Evolutionary conservation across 2,888 invertebrate species (phyloP).

Genomic region (Erebia aethiops): DNA sequence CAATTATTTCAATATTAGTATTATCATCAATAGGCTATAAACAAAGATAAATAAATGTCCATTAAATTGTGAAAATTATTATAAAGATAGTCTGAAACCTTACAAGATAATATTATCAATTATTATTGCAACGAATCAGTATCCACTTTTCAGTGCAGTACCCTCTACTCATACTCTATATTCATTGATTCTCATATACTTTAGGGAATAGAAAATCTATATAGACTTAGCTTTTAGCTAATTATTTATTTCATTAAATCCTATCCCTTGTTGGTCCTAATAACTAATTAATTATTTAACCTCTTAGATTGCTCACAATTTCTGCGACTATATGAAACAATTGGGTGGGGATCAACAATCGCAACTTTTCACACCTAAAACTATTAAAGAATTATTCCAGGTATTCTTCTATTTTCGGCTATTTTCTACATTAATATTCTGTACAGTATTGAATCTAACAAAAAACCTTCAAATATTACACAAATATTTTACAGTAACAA

Average conservation of each 20-base stretch:
- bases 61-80: not conserved
- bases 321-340: conserved; percentile 76
- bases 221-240: not conserved
- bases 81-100: not conserved
- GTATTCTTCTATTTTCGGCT: conserved; percentile 39
- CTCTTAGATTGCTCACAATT: conserved; percentile 71
- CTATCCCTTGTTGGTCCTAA: not conserved
- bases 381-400: conserved; percentile 78
- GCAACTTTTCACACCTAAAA: conserved; percentile 73
- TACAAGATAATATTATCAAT: not conserved
- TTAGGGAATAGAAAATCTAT: not conserved
- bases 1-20: not conserved
- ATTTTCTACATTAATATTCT: not conserved
- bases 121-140: too few relatives aligned
- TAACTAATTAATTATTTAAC: not conserved
- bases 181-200: not conserved
- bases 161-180: not conserved
- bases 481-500: too few relatives aligned
- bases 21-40: not conserved
- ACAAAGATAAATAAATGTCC: not conserved
- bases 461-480: not conserved
- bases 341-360: conserved; percentile 78
- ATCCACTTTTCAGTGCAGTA: not conserved
- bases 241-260: not conserved
- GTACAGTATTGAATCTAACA: too few relatives aligned